phyloP scores from a whole-genome alignment of 2,113 vertebrate genomes.

The Ploceus nigricollis region DNA sequence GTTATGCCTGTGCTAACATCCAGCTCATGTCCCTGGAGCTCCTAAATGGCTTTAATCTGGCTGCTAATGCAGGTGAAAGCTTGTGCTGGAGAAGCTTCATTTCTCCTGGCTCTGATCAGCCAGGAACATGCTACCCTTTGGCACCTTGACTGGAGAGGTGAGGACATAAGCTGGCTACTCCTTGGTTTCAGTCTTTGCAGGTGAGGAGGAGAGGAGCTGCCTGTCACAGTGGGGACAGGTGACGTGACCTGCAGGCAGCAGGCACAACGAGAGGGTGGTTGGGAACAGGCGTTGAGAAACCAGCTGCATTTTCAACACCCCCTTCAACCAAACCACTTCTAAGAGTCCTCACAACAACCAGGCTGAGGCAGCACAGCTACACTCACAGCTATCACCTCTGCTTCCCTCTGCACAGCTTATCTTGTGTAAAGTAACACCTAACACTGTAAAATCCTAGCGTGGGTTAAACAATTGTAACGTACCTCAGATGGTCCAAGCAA shows the following conservation, averaged over 20 bases:
- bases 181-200: background rate
- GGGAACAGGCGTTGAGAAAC: background rate
- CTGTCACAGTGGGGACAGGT: background rate
- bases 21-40: background rate
- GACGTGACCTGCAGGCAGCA: rapidly evolving
- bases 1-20: slow-evolving; percentile 9
- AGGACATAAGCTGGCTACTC: background rate
- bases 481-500: background rate
- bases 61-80: background rate
- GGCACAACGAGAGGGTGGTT: rapidly evolving
- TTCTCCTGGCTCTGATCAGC: background rate
- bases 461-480: background rate
- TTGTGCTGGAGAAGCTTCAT: background rate
- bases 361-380: background rate
- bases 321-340: background rate
- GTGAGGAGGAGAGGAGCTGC: background rate
- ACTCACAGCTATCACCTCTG: background rate
- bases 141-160: background rate
- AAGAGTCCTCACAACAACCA: background rate
- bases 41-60: background rate
- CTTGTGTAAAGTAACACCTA: background rate
- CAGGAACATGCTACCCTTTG: background rate
- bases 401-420: background rate
- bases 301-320: background rate
- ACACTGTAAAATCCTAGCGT: background rate